Evolutionary conservation across 1,140 invertebrate genomes (phyloP), one percentile per base, ranked within the genome.

Genomic region (Drosophila dunni): DNA sequence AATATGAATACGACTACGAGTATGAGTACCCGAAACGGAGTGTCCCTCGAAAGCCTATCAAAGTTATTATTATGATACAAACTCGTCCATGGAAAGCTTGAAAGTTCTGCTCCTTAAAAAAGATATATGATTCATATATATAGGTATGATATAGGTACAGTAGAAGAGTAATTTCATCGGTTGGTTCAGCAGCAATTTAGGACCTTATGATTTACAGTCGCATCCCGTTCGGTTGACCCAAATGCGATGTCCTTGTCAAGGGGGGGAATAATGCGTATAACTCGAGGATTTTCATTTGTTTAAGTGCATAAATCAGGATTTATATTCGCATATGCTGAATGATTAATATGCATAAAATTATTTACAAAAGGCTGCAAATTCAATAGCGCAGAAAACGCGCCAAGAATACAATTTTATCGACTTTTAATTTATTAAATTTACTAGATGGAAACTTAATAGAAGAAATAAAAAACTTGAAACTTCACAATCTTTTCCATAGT

Each of bases 221-320:
- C 50, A 73, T 67, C 38, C 36, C 38, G 38, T 42, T 33, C 42
- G 42, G 40, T 38, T 66, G 63, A 73, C 63, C 63, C 68, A 74
- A 62, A 63, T 13, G 6, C 7, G 2, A 17, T 17, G 51, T 63
- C 68, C 63, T 60, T 61, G 53, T 29, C 54, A 46, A 44, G 48
- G 48, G 50, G 50, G 17, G 24, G 48, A 46, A n/a, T 60, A 46
- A 56, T 33, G 42, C 56, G 42, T 44, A 68, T 63, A 78, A 56
- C 17, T 54, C 48, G 40, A 38, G 42, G 60, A 75, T 70, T 70
- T 51, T 63, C 67, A 78, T 75, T 61, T 62, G 40, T 60, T 58
- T 56, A 73, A 77, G 62, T 72, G 58, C 63, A 77, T 77, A 77
- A 77, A 63, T 73, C 63, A 73, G 57, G 70, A 77, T 78, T 71